Percentiles rank a stretch among this genome's conserved stretches.
phyloP scores from a whole-genome alignment of 2,888 invertebrate genomes.

The Venusia cambrica region DNA sequence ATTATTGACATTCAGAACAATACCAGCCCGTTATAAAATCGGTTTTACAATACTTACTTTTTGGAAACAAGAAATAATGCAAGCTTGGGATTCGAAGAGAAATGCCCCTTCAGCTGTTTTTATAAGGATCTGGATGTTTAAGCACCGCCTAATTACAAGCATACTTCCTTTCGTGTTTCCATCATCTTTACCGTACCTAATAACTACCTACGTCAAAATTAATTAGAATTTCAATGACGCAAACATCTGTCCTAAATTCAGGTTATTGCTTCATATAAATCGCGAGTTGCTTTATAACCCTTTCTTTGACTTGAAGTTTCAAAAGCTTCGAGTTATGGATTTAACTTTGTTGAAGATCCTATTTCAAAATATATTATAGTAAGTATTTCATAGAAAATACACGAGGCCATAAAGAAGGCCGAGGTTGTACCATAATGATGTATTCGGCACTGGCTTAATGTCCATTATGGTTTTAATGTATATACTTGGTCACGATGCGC shows the following conservation, averaged over 20 bases:
- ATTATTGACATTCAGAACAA: too few species aligned
- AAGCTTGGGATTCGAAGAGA: too few species aligned
- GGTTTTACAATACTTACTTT: too few species aligned
- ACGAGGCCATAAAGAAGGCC: too few species aligned
- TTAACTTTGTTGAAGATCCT: too few species aligned
- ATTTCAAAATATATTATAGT: too few species aligned
- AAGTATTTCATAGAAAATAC: too few species aligned
- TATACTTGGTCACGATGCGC: slow-evolving; percentile 60
- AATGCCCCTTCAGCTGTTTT: slow-evolving; percentile 1
- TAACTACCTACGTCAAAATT: slow-evolving; percentile 12
- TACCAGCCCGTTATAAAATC: too few species aligned
- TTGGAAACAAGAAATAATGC: too few species aligned
- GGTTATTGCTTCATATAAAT: slow-evolving; percentile 5
- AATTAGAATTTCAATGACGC: slow-evolving; percentile 16
- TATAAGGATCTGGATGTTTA: slow-evolving; percentile 1
- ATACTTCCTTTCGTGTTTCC: slow-evolving; percentile 37
- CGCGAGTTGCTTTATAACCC: not conserved
- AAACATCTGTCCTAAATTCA: slow-evolving; percentile 17
- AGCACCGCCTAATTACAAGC: slow-evolving; percentile 14
- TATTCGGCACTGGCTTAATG: slow-evolving; percentile 56
- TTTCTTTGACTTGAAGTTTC: not conserved
- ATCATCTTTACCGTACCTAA: slow-evolving; percentile 4
- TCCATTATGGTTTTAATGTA: slow-evolving; percentile 60
- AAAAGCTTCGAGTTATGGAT: slow-evolving; percentile 4
- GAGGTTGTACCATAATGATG: slow-evolving; percentile 46